phyloP scores from a whole-genome alignment of 2,888 invertebrate genomes.

The Micoletzkya japonica region DNA sequence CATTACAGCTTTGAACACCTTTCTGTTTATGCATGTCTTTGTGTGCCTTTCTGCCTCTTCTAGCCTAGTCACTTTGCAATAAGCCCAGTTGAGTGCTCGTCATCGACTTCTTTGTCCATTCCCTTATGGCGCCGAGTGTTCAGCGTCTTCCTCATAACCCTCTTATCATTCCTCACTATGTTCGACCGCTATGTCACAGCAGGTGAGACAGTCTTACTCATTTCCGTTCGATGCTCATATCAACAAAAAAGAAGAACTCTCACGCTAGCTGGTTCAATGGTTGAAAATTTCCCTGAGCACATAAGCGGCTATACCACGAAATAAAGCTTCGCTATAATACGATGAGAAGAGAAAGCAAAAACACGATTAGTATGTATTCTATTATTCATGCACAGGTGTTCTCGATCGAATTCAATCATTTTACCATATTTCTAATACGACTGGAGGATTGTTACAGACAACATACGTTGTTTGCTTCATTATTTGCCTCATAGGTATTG shows the following conservation, averaged over 20 bases:
- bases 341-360: background rate
- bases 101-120: too few relatives aligned
- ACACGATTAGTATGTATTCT: background rate
- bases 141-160: background rate
- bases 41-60: too few relatives aligned
- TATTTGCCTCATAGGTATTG: background rate
- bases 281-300: too few relatives aligned
- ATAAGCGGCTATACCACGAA: too few relatives aligned
- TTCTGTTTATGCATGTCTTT: too few relatives aligned
- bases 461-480: background rate
- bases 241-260: too few relatives aligned
- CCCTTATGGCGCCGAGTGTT: slow-evolving; percentile 4
- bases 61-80: too few relatives aligned
- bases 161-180: background rate
- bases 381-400: background rate
- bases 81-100: too few relatives aligned
- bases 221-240: too few relatives aligned
- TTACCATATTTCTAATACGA: slow-evolving; percentile 13
- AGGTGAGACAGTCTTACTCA: background rate
- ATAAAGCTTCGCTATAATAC: too few relatives aligned
- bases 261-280: too few relatives aligned
- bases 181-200: slow-evolving; percentile 23
- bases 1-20: too few relatives aligned
- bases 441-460: slow-evolving; percentile 17
- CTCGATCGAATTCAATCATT: background rate